phyloP scores from a whole-genome alignment of 1,140 invertebrate genomes.

The Apocrypta bakeri region DNA sequence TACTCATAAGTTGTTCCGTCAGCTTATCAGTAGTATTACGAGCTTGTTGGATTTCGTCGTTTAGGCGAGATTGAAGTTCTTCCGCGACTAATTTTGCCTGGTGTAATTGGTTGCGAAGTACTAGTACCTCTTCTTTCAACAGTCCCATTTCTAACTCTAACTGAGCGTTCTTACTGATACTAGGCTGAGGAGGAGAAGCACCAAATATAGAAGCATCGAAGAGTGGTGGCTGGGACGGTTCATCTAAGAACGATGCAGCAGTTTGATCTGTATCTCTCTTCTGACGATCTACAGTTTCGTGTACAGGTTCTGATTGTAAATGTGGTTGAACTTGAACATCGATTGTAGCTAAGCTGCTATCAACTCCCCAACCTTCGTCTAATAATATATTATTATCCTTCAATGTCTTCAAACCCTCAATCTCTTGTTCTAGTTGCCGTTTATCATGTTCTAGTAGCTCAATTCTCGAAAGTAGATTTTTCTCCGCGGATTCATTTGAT shows the following conservation, averaged over 20 bases:
- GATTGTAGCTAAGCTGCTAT: neutral
- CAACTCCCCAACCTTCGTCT: conserved; percentile 15
- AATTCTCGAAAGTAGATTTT: conserved; percentile 17
- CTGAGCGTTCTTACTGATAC: neutral
- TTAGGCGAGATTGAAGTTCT: conserved; percentile 47
- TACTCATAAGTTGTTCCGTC: conserved; percentile 52
- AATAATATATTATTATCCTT: neutral
- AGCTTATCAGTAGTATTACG: conserved; percentile 45
- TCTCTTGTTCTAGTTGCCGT: conserved; percentile 26
- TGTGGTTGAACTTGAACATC: neutral
- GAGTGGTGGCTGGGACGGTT: neutral
- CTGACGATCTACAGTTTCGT: neutral
- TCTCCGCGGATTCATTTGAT: conserved; percentile 25
- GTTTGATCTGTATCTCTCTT: conserved; percentile 8
- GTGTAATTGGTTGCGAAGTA: conserved; percentile 47
- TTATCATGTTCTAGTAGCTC: conserved; percentile 46
- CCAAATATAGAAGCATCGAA: conserved; percentile 45
- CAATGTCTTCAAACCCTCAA: conserved; percentile 12
- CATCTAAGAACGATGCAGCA: neutral
- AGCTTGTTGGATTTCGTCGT: conserved; percentile 51
- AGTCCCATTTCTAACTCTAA: conserved; percentile 50
- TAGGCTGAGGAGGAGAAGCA: neutral
- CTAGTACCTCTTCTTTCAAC: conserved; percentile 51
- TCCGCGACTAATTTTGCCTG: conserved; percentile 47
- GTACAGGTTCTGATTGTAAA: neutral